A percentile compares a stretch with the other conserved stretches of the same genome.
phyloP scores from a whole-genome alignment of 2,888 invertebrate species.

The Luperina nickerlii region DNA sequence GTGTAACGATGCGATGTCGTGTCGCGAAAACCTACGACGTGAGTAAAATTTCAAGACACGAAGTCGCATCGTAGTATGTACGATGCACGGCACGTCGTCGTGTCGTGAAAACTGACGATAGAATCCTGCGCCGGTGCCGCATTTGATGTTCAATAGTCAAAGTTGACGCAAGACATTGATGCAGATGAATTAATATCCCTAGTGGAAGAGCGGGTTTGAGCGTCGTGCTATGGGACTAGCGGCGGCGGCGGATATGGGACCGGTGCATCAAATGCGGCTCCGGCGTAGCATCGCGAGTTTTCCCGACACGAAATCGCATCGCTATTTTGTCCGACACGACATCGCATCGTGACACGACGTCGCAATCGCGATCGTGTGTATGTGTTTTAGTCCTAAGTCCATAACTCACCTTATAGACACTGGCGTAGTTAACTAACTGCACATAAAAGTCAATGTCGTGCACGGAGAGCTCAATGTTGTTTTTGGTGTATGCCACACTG shows the following conservation, averaged over 20 bases:
- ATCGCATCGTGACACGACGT: background rate
- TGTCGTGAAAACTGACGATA: background rate
- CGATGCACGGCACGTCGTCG: too few relatives aligned
- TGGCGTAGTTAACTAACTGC: slow-evolving; percentile 81
- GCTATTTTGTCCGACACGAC: too few relatives aligned
- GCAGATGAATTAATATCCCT: background rate
- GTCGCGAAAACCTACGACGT: too few relatives aligned
- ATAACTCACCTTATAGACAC: slow-evolving; percentile 79
- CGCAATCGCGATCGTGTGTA: background rate
- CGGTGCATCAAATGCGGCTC: background rate
- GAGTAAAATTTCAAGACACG: too few relatives aligned
- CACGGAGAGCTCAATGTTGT: slow-evolving; percentile 82
- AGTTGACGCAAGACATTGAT: background rate
- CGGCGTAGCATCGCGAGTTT: background rate
- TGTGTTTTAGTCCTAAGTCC: background rate
- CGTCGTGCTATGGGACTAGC: background rate
- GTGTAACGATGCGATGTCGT: background rate
- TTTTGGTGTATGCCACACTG: slow-evolving; percentile 72
- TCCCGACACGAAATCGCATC: background rate
- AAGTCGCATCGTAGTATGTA: too few relatives aligned
- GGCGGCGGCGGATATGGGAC: background rate
- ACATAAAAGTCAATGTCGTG: slow-evolving; percentile 84
- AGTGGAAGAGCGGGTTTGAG: background rate
- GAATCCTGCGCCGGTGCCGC: background rate
- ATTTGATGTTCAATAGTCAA: background rate